Percentiles rank a stretch among this genome's conserved stretches.
Evolutionary conservation across 2,888 invertebrate species (phyloP).

Genomic region (Elysia crispata): DNA sequence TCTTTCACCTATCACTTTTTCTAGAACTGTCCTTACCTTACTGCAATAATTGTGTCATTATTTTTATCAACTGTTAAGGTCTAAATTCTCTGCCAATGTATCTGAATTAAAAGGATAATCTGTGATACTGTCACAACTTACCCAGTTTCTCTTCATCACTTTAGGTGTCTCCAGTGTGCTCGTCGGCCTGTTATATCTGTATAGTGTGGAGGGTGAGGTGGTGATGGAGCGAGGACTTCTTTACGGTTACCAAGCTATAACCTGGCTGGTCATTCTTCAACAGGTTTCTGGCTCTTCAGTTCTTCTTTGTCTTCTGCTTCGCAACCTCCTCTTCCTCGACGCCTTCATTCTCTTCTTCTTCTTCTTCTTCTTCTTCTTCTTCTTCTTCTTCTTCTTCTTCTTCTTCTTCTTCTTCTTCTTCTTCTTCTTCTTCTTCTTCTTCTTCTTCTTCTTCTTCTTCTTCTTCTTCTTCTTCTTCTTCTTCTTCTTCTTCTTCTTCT

Average conservation of each 20-base stretch:
- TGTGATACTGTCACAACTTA: not conserved
- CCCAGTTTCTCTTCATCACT: not conserved
- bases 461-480: no score
- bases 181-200: conserved; percentile 26
- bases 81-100: no score
- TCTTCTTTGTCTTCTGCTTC: not conserved
- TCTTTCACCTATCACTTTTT: no score
- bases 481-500: no score
- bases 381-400: no score
- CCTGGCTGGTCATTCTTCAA: conserved; percentile 52
- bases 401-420: no score
- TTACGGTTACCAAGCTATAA: conserved; percentile 78
- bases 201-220: conserved; percentile 32
- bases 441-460: no score
- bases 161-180: conserved; percentile 28
- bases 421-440: no score
- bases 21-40: no score
- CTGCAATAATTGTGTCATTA: no score
- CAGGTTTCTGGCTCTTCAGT: conserved; percentile 47
- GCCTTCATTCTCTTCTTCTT: no score
- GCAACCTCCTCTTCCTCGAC: not conserved
- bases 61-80: not conserved
- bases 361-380: no score
- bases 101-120: not conserved
- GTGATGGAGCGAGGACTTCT: conserved; percentile 74